Conservation (phyloP, 2,113 vertebrate genomes). For the Scalopus aquaticus region DNA sequence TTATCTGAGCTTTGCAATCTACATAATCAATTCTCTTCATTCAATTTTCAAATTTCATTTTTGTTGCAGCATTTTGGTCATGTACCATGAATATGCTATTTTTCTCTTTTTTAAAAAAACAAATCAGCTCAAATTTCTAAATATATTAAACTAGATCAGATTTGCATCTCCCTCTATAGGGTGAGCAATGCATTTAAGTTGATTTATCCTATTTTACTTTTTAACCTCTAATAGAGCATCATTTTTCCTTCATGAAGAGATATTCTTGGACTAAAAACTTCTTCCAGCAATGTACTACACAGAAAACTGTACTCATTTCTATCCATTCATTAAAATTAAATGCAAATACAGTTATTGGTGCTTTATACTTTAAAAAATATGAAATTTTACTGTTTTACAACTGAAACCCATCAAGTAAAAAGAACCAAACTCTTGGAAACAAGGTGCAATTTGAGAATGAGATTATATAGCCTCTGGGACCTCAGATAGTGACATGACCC, state of each 20-base stretch:
- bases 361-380: neutral
- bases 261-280: neutral
- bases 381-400: neutral
- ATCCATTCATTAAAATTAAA: neutral
- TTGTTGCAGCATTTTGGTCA: constrained; percentile 13
- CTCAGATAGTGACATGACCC: neutral
- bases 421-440: neutral
- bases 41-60: constrained; percentile 69
- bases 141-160: neutral
- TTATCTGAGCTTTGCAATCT: constrained; percentile 64
- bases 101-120: neutral
- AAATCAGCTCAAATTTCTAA: neutral
- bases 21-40: constrained; percentile 59
- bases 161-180: neutral
- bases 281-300: neutral
- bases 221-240: neutral
- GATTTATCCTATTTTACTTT: constrained; percentile 1
- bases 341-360: neutral
- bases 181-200: neutral
- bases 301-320: neutral
- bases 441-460: neutral
- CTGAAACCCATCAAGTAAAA: neutral
- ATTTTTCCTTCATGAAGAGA: neutral
- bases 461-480: fast-evolving
- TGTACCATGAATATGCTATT: constrained; percentile 32